phyloP scores from a whole-genome alignment of 1,140 invertebrate species.

The Drosophila lini region DNA sequence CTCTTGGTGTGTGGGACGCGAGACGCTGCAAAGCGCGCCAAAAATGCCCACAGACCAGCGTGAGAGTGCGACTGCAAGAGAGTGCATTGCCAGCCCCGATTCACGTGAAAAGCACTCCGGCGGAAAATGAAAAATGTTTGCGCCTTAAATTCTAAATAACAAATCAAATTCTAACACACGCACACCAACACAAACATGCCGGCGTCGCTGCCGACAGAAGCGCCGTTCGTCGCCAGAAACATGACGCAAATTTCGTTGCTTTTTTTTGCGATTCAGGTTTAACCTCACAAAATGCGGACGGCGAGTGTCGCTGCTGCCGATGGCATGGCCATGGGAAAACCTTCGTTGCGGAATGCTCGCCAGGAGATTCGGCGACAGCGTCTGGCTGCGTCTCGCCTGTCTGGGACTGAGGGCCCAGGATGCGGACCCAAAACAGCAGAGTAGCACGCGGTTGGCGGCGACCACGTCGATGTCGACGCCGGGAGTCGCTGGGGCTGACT shows the following conservation, averaged over 20 bases:
- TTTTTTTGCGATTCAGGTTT: slow-evolving; percentile 52
- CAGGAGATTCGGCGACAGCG: slow-evolving; percentile 5
- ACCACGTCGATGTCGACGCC: slow-evolving; percentile 11
- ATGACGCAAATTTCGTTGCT: slow-evolving; percentile 66
- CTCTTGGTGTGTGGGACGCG: slow-evolving; percentile 7
- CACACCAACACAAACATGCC: slow-evolving; percentile 7
- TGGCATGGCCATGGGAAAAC: slow-evolving; percentile 23
- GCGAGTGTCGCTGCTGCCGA: slow-evolving; percentile 7
- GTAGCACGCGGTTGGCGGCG: slow-evolving; percentile 7
- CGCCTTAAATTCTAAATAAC: slow-evolving; percentile 19
- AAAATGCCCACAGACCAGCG: slow-evolving; percentile 34
- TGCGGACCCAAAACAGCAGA: slow-evolving; percentile 5
- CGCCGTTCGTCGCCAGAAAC: slow-evolving; percentile 51
- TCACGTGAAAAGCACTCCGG: slow-evolving; percentile 42
- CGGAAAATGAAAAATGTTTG: slow-evolving; percentile 16
- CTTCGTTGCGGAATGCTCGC: not conserved
- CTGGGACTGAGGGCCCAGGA: too few relatives aligned
- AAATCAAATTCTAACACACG: slow-evolving; percentile 35
- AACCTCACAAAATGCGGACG: slow-evolving; percentile 62
- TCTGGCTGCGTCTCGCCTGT: not conserved
- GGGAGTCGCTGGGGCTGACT: not conserved
- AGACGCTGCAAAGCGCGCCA: slow-evolving; percentile 66
- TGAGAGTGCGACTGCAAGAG: slow-evolving; percentile 26
- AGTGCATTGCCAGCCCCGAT: slow-evolving; percentile 12
- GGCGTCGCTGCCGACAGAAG: slow-evolving; percentile 55